These are phyloP conservation scores for Speoplatyrhinus poulsoni DNA, from an alignment of 2,113 vertebrate genomes.

Conservation along the genomic window DNA sequence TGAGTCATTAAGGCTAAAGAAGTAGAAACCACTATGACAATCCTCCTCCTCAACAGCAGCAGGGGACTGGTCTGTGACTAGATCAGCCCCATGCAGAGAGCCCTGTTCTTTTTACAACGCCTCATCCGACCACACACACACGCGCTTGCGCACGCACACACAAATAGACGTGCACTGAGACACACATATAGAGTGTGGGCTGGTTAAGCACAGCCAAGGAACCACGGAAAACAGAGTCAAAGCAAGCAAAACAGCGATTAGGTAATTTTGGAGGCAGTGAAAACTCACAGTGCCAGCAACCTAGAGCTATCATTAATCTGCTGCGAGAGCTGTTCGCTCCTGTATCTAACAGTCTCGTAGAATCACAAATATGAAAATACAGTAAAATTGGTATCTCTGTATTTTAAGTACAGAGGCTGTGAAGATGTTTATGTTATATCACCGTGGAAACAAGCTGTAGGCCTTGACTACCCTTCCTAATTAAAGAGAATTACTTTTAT, in stretches of 20 bases:
- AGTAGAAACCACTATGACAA: slow-evolving; percentile 26
- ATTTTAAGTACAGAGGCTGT: slow-evolving; percentile 35
- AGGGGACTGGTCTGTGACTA: slow-evolving; percentile 21
- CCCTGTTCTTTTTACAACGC: slow-evolving; percentile 32
- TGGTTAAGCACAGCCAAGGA: no score
- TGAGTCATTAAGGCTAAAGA: slow-evolving; percentile 28
- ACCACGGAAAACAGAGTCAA: no score
- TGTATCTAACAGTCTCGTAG: slow-evolving; percentile 15
- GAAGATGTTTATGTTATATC: slow-evolving; percentile 53
- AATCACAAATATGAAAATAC: slow-evolving; percentile 40
- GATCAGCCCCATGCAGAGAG: slow-evolving; percentile 32
- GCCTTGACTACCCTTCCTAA: slow-evolving; percentile 43
- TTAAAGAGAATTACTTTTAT: slow-evolving; percentile 26
- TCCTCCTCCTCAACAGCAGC: slow-evolving; percentile 27
- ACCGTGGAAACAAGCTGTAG: slow-evolving; percentile 62
- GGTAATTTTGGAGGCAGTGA: background rate
- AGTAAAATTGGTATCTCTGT: slow-evolving; percentile 6
- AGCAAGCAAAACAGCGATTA: slow-evolving; percentile 14
- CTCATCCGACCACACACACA: slow-evolving; percentile 31
- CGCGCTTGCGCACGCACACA: background rate
- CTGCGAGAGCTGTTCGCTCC: slow-evolving; percentile 28
- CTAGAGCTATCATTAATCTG: slow-evolving; percentile 23
- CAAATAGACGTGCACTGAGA: slow-evolving; percentile 6
- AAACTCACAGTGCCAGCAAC: background rate
- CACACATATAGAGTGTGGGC: slow-evolving; percentile 27